These are phyloP conservation scores for Leptopilina clavipes DNA, from an alignment of 1,140 invertebrate species.

Conservation along the genomic window DNA sequence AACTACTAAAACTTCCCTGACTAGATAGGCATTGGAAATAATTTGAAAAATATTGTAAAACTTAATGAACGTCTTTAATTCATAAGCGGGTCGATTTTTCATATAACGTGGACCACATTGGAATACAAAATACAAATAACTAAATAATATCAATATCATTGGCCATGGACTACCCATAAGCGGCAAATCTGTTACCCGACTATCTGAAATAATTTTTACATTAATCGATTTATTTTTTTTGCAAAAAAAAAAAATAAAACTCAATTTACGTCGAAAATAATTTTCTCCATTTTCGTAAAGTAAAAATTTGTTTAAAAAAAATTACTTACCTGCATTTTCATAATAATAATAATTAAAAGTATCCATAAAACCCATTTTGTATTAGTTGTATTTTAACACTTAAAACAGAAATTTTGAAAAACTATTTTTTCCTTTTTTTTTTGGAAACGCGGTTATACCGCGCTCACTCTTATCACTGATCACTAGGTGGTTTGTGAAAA, in stretches of 20 bases:
- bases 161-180: conserved; percentile 76
- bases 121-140: conserved; percentile 74
- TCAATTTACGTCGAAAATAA: too few species aligned
- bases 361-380: conserved; percentile 33
- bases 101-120: conserved; percentile 77
- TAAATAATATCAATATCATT: conserved; percentile 71
- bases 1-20: conserved; percentile 64
- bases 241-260: too few species aligned
- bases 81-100: conserved; percentile 77
- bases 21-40: conserved; percentile 72
- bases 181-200: conserved; percentile 76
- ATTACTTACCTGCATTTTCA: conserved; percentile 43
- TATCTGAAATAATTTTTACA: conserved; percentile 66
- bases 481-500: conserved; percentile 9
- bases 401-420: conserved; percentile 2
- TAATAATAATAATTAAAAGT: conserved; percentile 36
- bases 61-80: conserved; percentile 76
- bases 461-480: conserved; percentile 4
- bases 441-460: conserved; percentile 25
- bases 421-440: not conserved
- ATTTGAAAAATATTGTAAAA: conserved; percentile 79
- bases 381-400: not conserved
- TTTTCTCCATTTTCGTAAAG: too few species aligned
- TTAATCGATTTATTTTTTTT: too few species aligned
- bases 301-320: too few species aligned